Conservation (phyloP, 2,113 vertebrate species). For the Limanda limanda region DNA sequence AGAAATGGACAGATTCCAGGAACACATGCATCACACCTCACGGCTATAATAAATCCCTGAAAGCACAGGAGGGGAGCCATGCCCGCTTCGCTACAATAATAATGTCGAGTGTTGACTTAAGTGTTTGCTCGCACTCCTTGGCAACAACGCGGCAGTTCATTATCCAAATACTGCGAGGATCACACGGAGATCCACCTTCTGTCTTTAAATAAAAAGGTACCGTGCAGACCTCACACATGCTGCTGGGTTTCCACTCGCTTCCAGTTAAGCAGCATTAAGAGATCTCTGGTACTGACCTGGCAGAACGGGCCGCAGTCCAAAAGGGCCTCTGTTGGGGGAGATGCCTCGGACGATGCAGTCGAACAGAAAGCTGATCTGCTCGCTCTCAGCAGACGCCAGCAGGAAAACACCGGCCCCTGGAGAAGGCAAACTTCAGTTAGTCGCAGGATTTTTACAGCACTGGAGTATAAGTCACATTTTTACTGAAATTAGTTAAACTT, state of each 20-base stretch:
- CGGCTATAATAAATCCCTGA: conserved; percentile 26
- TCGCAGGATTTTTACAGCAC: background rate
- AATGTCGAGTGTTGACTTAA: conserved; percentile 31
- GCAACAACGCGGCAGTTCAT: conserved; percentile 1
- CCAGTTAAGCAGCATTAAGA: conserved; percentile 11
- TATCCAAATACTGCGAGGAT: conserved; percentile 1
- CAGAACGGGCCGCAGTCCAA: conserved; percentile 90
- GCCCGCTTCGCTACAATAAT: background rate
- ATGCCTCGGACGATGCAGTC: conserved; percentile 96
- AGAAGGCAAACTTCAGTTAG: conserved; percentile 39
- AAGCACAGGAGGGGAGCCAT: conserved; percentile 9
- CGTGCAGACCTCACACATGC: background rate
- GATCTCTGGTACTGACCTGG: conserved; percentile 86
- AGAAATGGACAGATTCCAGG: conserved; percentile 53
- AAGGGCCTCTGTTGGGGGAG: conserved; percentile 91
- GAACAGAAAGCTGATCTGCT: conserved; percentile 98
- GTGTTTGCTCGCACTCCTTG: conserved; percentile 23
- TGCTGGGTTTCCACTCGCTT: background rate
- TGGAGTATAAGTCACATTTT: too few species aligned
- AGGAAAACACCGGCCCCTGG: conserved; percentile 98
- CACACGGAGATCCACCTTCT: background rate
- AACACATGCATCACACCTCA: conserved; percentile 25
- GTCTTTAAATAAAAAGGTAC: background rate
- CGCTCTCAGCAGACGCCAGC: conserved; percentile 89
- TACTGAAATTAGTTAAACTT: background rate